phyloP scores from a whole-genome alignment of 2,888 invertebrate genomes.

The Serripes groenlandicus region DNA sequence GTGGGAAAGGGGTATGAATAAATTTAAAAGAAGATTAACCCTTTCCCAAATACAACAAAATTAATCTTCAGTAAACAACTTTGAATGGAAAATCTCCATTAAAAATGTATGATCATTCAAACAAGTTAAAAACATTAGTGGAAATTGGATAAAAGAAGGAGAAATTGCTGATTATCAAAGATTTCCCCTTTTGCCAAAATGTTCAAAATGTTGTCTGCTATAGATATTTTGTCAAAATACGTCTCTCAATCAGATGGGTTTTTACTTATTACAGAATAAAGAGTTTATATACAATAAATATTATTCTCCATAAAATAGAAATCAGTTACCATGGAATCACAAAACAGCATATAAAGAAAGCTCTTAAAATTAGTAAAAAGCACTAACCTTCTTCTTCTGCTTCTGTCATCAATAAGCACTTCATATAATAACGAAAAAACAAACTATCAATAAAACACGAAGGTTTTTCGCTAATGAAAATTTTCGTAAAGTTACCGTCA shows the following conservation, averaged over 20 bases:
- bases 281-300: too few species aligned
- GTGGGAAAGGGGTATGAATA: too few species aligned
- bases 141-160: neutral
- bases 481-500: conserved; percentile 1
- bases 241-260: too few species aligned
- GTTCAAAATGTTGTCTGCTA: too few species aligned
- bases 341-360: neutral
- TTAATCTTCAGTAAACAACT: neutral
- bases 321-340: too few species aligned
- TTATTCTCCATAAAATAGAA: too few species aligned
- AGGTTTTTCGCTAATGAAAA: neutral
- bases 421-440: neutral
- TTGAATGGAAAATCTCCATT: neutral
- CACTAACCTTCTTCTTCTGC: conserved; percentile 25
- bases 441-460: neutral
- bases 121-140: neutral
- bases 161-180: neutral
- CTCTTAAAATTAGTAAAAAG: conserved; percentile 3
- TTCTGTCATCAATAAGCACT: conserved; percentile 38
- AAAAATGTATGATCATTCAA: neutral
- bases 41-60: neutral
- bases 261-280: too few species aligned
- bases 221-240: too few species aligned
- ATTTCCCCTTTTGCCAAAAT: neutral
- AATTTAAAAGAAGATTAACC: too few species aligned